Evolutionary conservation across 2,888 invertebrate genomes (phyloP).

Genomic region (Ichneumoninae sp.): DNA sequence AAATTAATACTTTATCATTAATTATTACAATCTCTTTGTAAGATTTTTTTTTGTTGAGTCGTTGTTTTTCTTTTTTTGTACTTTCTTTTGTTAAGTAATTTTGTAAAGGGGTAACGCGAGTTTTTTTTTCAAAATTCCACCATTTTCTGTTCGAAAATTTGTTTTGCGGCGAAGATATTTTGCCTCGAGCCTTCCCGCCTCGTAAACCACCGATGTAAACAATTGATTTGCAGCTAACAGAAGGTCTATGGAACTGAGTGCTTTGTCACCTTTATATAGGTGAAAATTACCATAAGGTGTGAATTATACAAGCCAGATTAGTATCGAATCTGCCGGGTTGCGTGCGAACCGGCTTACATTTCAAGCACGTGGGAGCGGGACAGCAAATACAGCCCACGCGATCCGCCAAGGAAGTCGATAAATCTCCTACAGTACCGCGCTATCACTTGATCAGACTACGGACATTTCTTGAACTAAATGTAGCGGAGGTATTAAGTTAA

Average conservation of each 20-base stretch:
- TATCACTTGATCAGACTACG: not conserved
- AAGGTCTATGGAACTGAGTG: not conserved
- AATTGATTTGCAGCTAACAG: not conserved
- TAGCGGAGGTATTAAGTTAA: not conserved
- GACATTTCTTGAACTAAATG: not conserved
- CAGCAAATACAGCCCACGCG: not conserved
- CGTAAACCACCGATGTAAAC: not conserved
- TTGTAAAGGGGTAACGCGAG: too few relatives aligned
- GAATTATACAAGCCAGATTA: conserved; percentile 2
- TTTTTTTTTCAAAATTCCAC: too few relatives aligned
- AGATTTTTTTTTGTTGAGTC: too few relatives aligned
- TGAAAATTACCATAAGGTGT: not conserved
- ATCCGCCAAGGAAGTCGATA: not conserved
- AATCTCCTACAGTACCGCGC: not conserved
- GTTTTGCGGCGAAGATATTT: not conserved
- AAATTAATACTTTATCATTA: too few relatives aligned
- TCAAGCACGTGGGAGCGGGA: not conserved
- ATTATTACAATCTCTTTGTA: too few relatives aligned
- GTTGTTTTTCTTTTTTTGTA: not conserved
- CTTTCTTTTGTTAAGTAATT: too few relatives aligned
- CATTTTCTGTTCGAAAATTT: too few relatives aligned
- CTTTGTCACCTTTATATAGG: not conserved
- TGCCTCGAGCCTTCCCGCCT: not conserved
- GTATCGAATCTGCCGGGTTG: not conserved
- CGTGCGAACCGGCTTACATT: not conserved